Conservation (phyloP, 1,140 invertebrate genomes). For the Neodiprion lecontei region DNA sequence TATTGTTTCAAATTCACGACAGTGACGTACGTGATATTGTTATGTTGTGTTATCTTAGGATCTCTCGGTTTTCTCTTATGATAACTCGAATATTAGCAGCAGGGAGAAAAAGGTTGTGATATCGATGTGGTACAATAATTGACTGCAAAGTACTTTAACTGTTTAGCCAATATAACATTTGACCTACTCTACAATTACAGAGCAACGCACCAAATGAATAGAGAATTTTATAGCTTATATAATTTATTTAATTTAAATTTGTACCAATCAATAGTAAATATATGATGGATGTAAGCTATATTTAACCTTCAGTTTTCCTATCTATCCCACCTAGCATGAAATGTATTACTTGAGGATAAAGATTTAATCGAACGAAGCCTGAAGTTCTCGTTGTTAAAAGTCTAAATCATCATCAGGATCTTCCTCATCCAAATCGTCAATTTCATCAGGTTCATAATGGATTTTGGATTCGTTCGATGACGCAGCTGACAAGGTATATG, state of each 20-base stretch:
- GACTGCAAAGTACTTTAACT: no score
- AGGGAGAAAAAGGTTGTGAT: no score
- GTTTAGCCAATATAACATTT: no score
- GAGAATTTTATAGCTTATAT: not conserved
- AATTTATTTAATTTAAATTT: no score
- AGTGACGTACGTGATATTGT: no score
- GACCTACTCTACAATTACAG: not conserved
- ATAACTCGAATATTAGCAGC: no score
- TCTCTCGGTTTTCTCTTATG: no score
- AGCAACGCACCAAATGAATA: not conserved
- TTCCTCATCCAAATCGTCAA: constrained; percentile 66
- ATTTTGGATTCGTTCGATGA: constrained; percentile 56
- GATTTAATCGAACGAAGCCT: not conserved
- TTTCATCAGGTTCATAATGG: constrained; percentile 61
- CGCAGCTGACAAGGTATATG: constrained; percentile 41
- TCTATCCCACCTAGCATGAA: no score
- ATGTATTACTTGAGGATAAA: not conserved
- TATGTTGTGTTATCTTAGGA: no score
- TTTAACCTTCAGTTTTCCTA: not conserved
- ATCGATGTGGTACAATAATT: no score
- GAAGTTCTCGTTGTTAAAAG: constrained; percentile 42
- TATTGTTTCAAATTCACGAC: no score
- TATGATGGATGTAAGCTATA: not conserved
- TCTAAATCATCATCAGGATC: constrained; percentile 64
- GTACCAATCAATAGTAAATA: not conserved